A percentile compares a stretch with the other conserved stretches of the same genome.
Conservation (phyloP, 2,113 vertebrate species). For the Psittacula cyanocephala region DNA sequence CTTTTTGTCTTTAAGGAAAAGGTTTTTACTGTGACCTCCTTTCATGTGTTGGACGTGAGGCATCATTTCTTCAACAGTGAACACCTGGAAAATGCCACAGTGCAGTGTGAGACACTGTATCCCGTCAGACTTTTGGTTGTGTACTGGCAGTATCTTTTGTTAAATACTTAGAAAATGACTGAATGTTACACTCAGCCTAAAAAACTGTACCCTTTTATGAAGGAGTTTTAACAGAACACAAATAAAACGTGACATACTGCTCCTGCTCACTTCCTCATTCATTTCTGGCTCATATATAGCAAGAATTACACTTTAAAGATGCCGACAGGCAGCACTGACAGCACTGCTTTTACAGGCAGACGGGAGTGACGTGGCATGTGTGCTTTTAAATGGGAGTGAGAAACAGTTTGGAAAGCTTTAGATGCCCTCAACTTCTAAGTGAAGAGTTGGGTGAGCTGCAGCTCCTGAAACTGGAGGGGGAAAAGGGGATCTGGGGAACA, state of each 20-base stretch:
- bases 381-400: fast-evolving
- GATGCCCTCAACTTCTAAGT: fast-evolving
- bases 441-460: fast-evolving
- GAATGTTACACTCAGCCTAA: neutral
- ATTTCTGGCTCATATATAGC: neutral
- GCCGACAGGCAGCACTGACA: neutral
- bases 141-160: neutral
- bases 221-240: neutral
- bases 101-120: neutral
- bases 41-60: conserved; percentile 84
- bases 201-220: neutral
- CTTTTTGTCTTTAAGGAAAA: conserved; percentile 95
- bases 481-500: no score
- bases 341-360: no score
- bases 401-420: neutral
- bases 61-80: conserved; percentile 97
- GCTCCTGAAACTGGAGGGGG: neutral
- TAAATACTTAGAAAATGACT: neutral
- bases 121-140: neutral
- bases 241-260: neutral
- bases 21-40: conserved; percentile 89
- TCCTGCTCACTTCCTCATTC: neutral
- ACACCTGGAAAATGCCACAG: conserved; percentile 79
- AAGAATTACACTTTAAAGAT: neutral
- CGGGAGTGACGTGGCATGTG: fast-evolving